Percentiles rank a stretch among this genome's conserved stretches.
These are phyloP conservation scores for Calliopsis andreniformis DNA, from an alignment of 1,140 invertebrate genomes.

Conservation along the genomic window DNA sequence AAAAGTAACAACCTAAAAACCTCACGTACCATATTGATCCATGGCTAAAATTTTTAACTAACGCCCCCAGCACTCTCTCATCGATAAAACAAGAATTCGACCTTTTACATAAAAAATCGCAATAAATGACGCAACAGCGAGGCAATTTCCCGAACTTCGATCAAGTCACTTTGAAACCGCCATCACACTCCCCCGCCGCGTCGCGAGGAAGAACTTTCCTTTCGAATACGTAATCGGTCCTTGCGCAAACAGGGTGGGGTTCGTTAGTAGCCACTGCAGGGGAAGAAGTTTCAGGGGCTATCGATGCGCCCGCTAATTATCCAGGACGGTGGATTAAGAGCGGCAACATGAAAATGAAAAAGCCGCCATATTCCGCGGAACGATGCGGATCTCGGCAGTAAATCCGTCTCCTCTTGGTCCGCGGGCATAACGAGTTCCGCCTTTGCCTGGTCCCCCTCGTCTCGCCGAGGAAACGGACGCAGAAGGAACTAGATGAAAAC, in stretches of 20 bases:
- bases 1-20: too few species aligned
- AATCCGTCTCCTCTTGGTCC: constrained; percentile 43
- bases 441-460: constrained; percentile 13
- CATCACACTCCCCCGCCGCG: background rate
- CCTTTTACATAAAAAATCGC: background rate
- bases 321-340: constrained; percentile 48
- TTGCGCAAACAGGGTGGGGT: constrained; percentile 16
- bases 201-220: constrained; percentile 13
- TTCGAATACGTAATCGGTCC: constrained; percentile 34
- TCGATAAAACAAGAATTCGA: too few species aligned
- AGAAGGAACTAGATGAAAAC: background rate
- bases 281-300: constrained; percentile 17
- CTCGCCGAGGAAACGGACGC: background rate
- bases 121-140: too few species aligned
- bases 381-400: constrained; percentile 45
- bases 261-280: constrained; percentile 3
- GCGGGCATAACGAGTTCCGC: constrained; percentile 38
- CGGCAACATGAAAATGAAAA: constrained; percentile 52
- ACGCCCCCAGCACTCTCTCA: too few species aligned
- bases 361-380: constrained; percentile 36
- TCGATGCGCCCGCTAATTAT: constrained; percentile 51
- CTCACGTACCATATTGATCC: too few species aligned
- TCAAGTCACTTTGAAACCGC: background rate
- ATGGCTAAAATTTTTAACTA: too few species aligned
- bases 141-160: background rate